Conservation (phyloP, 2,888 invertebrate genomes). For the Drosophila histrio region DNA sequence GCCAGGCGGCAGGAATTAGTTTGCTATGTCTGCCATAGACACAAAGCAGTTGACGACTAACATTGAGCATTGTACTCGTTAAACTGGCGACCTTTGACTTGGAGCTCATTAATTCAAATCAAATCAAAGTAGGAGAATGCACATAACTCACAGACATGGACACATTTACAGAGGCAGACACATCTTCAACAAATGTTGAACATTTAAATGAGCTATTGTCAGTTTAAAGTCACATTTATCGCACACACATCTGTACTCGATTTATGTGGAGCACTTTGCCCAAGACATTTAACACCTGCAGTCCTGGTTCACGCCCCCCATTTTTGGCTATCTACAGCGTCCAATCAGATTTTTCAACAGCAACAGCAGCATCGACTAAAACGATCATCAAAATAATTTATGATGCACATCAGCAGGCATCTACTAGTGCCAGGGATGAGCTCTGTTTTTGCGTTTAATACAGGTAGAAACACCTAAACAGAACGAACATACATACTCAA, state of each 20-base stretch:
- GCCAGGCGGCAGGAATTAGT: slow-evolving; percentile 60
- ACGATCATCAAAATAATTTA: slow-evolving; percentile 77
- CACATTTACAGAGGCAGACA: slow-evolving; percentile 4
- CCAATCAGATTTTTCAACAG: slow-evolving; percentile 70
- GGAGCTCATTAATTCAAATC: slow-evolving; percentile 49
- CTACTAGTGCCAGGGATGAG: slow-evolving; percentile 27
- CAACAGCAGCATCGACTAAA: slow-evolving; percentile 60
- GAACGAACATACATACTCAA: slow-evolving; percentile 12
- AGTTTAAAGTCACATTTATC: slow-evolving; percentile 66
- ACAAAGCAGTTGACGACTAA: background rate
- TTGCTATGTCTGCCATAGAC: slow-evolving; percentile 57
- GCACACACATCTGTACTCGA: slow-evolving; percentile 51
- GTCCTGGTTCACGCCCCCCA: slow-evolving; percentile 22
- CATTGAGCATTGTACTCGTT: slow-evolving; percentile 23
- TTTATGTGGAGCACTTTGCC: slow-evolving; percentile 63
- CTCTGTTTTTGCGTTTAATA: slow-evolving; percentile 24
- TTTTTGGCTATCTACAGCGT: slow-evolving; percentile 30
- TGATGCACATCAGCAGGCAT: slow-evolving; percentile 68
- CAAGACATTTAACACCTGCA: slow-evolving; percentile 76
- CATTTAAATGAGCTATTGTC: slow-evolving; percentile 72
- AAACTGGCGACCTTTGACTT: slow-evolving; percentile 39
- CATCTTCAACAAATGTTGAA: slow-evolving; percentile 48
- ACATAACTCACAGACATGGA: slow-evolving; percentile 2
- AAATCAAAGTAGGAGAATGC: slow-evolving; percentile 37
- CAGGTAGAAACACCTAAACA: slow-evolving; percentile 46